phyloP scores from a whole-genome alignment of 2,888 invertebrate species.

The Leptura quadrifasciata region DNA sequence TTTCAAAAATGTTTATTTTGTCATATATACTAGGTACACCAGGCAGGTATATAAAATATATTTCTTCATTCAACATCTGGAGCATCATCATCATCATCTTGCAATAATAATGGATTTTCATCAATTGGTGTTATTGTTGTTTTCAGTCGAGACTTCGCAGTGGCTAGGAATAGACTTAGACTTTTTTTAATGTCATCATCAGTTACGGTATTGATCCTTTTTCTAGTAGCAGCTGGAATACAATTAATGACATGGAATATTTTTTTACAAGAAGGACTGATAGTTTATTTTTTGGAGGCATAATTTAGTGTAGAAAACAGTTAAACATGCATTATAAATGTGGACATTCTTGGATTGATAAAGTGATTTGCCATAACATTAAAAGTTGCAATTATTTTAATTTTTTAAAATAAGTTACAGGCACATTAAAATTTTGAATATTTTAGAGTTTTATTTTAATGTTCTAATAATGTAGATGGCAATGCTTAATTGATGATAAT shows the following conservation, averaged over 20 bases:
- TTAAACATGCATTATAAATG: no score
- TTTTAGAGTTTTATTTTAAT: no score
- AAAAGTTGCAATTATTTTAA: no score
- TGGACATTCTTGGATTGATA: no score
- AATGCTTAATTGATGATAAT: no score
- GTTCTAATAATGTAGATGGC: no score
- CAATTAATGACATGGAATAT: not conserved
- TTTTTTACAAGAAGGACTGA: not conserved
- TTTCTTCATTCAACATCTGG: not conserved
- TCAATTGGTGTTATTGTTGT: not conserved
- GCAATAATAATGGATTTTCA: not conserved
- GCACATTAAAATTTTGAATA: no score
- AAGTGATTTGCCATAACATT: no score
- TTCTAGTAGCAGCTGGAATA: not conserved
- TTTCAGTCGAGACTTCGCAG: not conserved
- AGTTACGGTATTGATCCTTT: not conserved
- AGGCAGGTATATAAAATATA: no score
- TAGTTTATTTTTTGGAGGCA: no score
- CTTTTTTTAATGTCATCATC: not conserved
- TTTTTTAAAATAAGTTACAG: no score
- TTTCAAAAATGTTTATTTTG: not conserved
- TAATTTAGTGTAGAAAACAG: no score
- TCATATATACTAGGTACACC: not conserved
- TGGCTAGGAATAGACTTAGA: slow-evolving; percentile 5
- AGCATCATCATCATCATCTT: not conserved